Evolutionary conservation across 2,113 vertebrate species (phyloP).

Genomic region (rabbit (Oryctolagus cuniculus)): mOryCun1.1 NC_091432.1:103397001-103397500

Average conservation of each 20-base stretch:
- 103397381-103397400: too few relatives aligned
- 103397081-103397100: constrained; percentile 24
- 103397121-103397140: neutral
- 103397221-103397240: constrained; percentile 19
- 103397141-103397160: constrained; percentile 30
- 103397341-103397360: too few relatives aligned
- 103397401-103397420: too few relatives aligned
- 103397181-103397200: neutral
- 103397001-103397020: too few relatives aligned
- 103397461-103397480: too few relatives aligned
- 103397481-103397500: too few relatives aligned
- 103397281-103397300: neutral
- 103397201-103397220: neutral
- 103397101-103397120: constrained; percentile 4
- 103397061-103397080: neutral
- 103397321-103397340: too few relatives aligned
- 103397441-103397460: too few relatives aligned
- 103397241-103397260: constrained; percentile 32
- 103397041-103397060: constrained; percentile 30
- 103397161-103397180: constrained; percentile 19
- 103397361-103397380: too few relatives aligned
- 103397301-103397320: neutral
- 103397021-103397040: neutral
- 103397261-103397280: constrained; percentile 10
- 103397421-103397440: too few relatives aligned